Evolutionary conservation across 2,113 vertebrate genomes (phyloP).

Genomic region (Neotragus moschatus): DNA sequence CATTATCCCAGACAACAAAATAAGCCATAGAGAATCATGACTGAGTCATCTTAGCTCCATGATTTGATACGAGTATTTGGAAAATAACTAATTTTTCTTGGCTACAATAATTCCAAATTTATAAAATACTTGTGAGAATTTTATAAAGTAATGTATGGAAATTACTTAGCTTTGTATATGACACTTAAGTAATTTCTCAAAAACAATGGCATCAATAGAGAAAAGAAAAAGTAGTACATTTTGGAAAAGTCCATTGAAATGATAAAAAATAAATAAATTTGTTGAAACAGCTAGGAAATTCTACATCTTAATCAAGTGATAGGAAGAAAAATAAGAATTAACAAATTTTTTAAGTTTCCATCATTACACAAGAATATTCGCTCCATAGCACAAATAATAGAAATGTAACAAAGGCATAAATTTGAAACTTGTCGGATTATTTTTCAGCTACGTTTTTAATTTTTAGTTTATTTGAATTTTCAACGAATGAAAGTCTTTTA

Average conservation of each 20-base stretch:
- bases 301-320: not conserved
- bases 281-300: not conserved
- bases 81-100: not conserved
- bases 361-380: not conserved
- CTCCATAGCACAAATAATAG: not conserved
- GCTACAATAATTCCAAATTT: not conserved
- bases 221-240: not conserved
- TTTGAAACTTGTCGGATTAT: not conserved
- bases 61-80: not conserved
- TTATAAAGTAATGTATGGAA: not conserved
- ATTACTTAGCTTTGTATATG: not conserved
- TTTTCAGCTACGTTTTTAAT: not conserved
- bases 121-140: not conserved
- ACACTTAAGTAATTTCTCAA: not conserved
- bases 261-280: not conserved
- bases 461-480: not conserved
- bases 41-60: not conserved
- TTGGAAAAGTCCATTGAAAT: not conserved
- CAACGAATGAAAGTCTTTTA: not conserved
- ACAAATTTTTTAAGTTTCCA: not conserved
- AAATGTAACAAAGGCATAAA: not conserved
- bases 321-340: not conserved
- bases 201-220: not conserved
- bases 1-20: not conserved
- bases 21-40: not conserved